A percentile compares a stretch with the other conserved stretches of the same genome.
These are phyloP conservation scores for Dorcus hopei DNA, from an alignment of 2,888 invertebrate genomes.

Conservation along the genomic window DNA sequence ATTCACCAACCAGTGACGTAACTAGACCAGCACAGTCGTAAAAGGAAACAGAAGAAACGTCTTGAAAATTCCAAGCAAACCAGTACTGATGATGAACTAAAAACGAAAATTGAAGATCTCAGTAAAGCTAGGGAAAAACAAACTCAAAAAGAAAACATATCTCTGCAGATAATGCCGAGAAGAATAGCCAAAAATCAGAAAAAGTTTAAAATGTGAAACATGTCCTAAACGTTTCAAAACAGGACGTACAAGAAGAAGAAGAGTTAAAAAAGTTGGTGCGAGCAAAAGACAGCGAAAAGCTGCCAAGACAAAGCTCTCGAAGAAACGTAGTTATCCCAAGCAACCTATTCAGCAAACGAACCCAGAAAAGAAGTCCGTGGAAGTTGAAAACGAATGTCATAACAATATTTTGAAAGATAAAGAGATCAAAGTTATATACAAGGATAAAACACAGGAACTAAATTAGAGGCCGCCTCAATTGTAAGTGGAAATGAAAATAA, in stretches of 20 bases:
- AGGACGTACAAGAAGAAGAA: neutral
- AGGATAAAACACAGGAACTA: too few relatives aligned
- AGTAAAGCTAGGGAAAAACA: neutral
- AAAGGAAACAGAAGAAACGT: constrained; percentile 10
- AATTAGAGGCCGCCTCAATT: too few relatives aligned
- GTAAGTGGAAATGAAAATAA: too few relatives aligned
- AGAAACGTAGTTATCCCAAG: too few relatives aligned
- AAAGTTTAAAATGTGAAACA: neutral
- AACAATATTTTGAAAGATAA: too few relatives aligned
- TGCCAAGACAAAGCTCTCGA: too few relatives aligned
- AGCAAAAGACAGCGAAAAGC: neutral
- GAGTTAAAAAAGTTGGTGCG: neutral
- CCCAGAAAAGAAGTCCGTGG: too few relatives aligned
- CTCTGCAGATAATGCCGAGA: too few relatives aligned
- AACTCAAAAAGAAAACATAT: neutral
- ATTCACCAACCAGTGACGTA: constrained; percentile 3
- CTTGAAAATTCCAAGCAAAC: neutral
- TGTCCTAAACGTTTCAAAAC: neutral
- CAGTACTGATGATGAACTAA: neutral
- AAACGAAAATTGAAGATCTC: neutral
- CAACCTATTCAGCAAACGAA: too few relatives aligned
- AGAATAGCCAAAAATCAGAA: neutral
- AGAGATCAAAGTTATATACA: too few relatives aligned
- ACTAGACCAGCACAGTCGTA: constrained; percentile 6
- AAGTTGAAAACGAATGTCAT: too few relatives aligned